Percentiles rank a stretch among this genome's conserved stretches.
These are phyloP conservation scores for Drosophila melanica DNA, from an alignment of 1,140 invertebrate genomes.

Conservation along the genomic window DNA sequence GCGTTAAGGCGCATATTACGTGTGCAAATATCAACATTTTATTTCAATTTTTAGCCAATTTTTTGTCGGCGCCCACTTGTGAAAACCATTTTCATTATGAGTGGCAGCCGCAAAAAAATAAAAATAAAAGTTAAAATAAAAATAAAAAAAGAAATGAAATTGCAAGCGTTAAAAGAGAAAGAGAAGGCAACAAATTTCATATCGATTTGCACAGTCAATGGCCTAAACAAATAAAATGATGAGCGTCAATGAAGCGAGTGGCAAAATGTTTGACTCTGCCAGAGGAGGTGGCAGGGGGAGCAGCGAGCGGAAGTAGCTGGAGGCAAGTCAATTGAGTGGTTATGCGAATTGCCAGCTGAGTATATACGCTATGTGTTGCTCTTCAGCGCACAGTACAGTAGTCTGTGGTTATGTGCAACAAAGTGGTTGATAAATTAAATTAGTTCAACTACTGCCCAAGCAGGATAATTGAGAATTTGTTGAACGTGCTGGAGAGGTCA, in stretches of 20 bases:
- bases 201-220: constrained; percentile 68
- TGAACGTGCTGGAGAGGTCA: not conserved
- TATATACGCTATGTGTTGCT: constrained; percentile 29
- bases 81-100: constrained; percentile 78
- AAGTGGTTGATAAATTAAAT: not conserved
- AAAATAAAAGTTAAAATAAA: constrained; percentile 29
- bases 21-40: constrained; percentile 73
- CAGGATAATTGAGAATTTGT: not conserved
- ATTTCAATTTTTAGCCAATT: constrained; percentile 73
- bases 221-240: constrained; percentile 81
- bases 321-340: not conserved
- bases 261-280: constrained; percentile 56
- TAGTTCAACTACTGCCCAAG: not conserved
- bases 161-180: constrained; percentile 15
- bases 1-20: constrained; percentile 80
- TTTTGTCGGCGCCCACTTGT: constrained; percentile 61
- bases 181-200: constrained; percentile 54
- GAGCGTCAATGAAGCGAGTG: constrained; percentile 74
- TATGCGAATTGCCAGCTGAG: not conserved
- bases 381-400: constrained; percentile 32
- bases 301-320: not conserved
- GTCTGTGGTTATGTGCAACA: constrained; percentile 8
- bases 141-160: constrained; percentile 51
- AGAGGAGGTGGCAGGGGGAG: no score
- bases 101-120: constrained; percentile 53